Evolutionary conservation across 1,140 invertebrate species (phyloP).

Genomic region (Coptotermes formosanus): DNA sequence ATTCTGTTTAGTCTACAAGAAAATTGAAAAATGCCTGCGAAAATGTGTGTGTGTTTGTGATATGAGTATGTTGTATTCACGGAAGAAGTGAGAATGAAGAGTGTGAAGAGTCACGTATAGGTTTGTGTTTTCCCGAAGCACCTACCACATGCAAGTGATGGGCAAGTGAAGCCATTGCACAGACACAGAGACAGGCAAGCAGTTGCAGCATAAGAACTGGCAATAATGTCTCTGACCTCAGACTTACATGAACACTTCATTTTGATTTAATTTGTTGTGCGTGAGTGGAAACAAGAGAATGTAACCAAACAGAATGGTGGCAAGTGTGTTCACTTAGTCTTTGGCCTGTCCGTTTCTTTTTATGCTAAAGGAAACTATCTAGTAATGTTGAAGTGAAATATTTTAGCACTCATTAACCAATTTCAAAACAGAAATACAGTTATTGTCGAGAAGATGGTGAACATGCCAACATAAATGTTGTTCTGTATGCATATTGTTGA

Average conservation of each 20-base stretch:
- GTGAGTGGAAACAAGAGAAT: neutral
- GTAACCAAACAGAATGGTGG: neutral
- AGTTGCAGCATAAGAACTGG: neutral
- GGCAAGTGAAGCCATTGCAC: neutral
- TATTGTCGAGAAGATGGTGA: constrained; percentile 13
- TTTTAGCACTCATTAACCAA: constrained; percentile 28
- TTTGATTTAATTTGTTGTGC: neutral
- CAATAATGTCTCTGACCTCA: neutral
- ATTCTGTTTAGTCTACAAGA: constrained; percentile 4
- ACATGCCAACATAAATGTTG: neutral
- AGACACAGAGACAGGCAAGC: neutral
- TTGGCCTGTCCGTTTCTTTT: constrained; percentile 23
- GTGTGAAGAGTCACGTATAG: neutral
- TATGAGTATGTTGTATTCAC: neutral
- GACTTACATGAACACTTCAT: neutral
- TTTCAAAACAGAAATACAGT: constrained; percentile 26
- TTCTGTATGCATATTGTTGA: constrained; percentile 1
- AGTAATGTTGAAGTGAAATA: constrained; percentile 28
- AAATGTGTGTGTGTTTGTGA: constrained; percentile 19
- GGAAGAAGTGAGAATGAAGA: neutral
- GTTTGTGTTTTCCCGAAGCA: neutral
- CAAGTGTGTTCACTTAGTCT: constrained; percentile 14
- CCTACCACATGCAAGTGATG: neutral
- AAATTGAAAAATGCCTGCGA: neutral
- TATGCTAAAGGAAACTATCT: constrained; percentile 24